These are phyloP conservation scores for Typhlichthys subterraneus DNA, from an alignment of 2,797 vertebrate genomes.

Conservation along the genomic window DNA sequence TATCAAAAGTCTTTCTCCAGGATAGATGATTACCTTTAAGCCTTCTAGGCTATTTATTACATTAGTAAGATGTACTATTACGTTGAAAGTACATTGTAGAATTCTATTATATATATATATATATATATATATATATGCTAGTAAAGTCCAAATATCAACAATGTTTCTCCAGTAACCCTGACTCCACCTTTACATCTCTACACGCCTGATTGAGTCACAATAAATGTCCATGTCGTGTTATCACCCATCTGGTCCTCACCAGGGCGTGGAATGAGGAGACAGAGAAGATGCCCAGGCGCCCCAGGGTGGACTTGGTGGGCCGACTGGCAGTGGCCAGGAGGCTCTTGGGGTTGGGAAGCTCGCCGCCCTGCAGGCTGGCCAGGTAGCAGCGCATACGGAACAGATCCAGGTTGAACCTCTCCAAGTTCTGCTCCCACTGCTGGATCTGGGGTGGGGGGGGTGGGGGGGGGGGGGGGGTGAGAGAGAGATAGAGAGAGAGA, in stretches of 20 bases:
- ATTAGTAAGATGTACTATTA: no score
- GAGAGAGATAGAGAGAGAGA: background rate
- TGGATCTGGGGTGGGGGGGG: constrained; percentile 81
- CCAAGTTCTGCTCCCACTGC: constrained; percentile 97
- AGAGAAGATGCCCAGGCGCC: constrained; percentile 89
- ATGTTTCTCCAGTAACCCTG: background rate
- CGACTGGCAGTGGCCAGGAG: constrained; percentile 89
- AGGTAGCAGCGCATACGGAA: constrained; percentile 94
- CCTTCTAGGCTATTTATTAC: no score
- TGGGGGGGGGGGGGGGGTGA: constrained; percentile 5
- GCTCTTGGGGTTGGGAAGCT: constrained; percentile 93
- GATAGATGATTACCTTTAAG: no score
- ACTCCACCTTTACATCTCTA: background rate
- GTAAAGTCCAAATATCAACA: no score
- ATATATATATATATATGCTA: no score
- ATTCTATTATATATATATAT: no score
- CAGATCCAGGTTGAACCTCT: constrained; percentile 93
- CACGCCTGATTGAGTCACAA: background rate
- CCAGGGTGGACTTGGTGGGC: constrained; percentile 88
- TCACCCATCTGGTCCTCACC: constrained; percentile 73
- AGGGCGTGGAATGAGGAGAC: constrained; percentile 94
- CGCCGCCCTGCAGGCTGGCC: constrained; percentile 91
- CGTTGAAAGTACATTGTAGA: no score
- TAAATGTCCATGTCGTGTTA: no score
- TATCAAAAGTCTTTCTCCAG: no score